These are phyloP conservation scores for Dasypolia templi DNA, from an alignment of 2,888 invertebrate genomes.

Conservation along the genomic window DNA sequence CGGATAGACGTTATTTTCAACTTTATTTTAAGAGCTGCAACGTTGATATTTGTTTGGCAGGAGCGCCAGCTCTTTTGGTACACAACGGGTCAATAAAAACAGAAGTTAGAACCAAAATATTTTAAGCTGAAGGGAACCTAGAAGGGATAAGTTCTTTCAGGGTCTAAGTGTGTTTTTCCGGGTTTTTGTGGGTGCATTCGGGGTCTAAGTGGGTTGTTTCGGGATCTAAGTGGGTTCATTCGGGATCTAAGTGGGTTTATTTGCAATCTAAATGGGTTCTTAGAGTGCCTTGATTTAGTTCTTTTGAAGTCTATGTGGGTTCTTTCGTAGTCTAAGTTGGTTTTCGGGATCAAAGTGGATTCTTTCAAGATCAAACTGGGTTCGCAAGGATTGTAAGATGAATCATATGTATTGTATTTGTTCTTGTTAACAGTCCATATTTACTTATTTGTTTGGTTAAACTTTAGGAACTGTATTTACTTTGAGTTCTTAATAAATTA, in stretches of 20 bases:
- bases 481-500: neutral
- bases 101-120: neutral
- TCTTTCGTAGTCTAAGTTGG: neutral
- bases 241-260: rapidly evolving
- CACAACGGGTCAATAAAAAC: neutral
- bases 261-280: neutral
- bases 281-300: neutral
- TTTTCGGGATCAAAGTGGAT: neutral
- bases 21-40: slow-evolving; percentile 1
- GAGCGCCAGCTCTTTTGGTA: too few relatives aligned
- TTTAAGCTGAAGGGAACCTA: neutral
- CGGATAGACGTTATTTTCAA: neutral
- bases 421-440: neutral
- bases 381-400: neutral
- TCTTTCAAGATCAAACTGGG: neutral
- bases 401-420: neutral
- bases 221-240: neutral
- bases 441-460: neutral
- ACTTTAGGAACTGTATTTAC: neutral
- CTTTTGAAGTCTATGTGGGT: neutral
- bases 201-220: neutral
- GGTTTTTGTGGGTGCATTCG: neutral
- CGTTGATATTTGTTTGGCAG: slow-evolving; percentile 14
- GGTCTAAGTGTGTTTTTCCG: neutral
- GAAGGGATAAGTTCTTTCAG: neutral